phyloP scores from a whole-genome alignment of 1,140 invertebrate species.

The Sinella curviseta region DNA sequence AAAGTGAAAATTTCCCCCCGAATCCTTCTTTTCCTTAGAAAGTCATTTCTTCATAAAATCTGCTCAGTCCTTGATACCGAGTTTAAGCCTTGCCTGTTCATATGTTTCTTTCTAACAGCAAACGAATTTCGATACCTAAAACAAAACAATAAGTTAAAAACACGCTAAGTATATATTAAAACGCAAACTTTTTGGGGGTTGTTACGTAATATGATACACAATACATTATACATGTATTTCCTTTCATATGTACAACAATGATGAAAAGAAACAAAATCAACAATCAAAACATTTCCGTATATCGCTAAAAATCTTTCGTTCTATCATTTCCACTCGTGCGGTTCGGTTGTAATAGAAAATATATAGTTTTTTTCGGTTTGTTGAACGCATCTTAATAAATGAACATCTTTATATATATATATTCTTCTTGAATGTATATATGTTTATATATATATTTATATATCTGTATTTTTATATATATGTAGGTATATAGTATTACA shows the following conservation, averaged over 20 bases:
- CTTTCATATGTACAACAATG: too few species aligned
- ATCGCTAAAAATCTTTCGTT: not conserved
- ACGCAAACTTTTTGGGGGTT: too few species aligned
- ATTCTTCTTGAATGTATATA: not conserved
- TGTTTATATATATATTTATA: not conserved
- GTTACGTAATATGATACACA: too few species aligned
- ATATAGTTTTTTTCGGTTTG: constrained; percentile 17
- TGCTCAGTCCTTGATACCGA: constrained; percentile 24
- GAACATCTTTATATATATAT: constrained; percentile 14
- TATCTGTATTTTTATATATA: not conserved
- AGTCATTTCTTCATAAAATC: constrained; percentile 25
- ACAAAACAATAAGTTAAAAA: constrained; percentile 27
- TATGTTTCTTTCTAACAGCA: constrained; percentile 21
- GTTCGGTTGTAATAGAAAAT: constrained; percentile 24
- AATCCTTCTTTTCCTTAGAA: constrained; percentile 19
- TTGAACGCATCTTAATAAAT: constrained; percentile 20
- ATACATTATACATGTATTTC: too few species aligned
- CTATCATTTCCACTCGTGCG: constrained; percentile 18
- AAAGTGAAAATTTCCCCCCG: constrained; percentile 17
- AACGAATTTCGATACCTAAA: constrained; percentile 25
- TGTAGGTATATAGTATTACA: not conserved
- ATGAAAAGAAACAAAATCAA: not conserved
- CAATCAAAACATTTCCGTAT: not conserved
- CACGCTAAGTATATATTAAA: not conserved
- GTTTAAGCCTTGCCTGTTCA: constrained; percentile 11